Base-by-base conservation (phyloP, 2,113 vertebrate species). In the Struthidea cinerea region DNA sequence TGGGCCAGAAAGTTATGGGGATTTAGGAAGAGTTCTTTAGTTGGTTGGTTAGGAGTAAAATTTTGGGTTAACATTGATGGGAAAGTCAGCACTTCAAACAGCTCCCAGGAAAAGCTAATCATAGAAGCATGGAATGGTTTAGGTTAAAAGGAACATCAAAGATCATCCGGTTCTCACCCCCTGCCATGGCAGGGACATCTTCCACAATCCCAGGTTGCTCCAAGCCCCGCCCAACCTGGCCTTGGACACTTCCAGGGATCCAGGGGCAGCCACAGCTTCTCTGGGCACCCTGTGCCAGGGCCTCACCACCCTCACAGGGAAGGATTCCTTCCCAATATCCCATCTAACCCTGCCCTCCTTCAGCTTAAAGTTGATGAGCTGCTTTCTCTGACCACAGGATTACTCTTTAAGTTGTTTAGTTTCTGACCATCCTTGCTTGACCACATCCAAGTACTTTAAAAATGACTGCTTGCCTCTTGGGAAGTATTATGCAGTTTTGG, bases 131-230 rank as follows among this genome's bases (percentile, higher is more conserved):
- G 8, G 18, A 64, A 50, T 23, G 17, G 9, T 37, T 56, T 80
- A 42, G 30, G 26, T 19, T 73, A 0, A 3, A 56, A 64, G 7
- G 6, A 13, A 49, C 35, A 6, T 56, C 8, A 20, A 32, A 71
- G 4, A 1, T 5, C 26, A 63, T 26, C 9, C 6, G 6, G 2
- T 56, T 8, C 16, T 13, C 23, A 52, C 8, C 5, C 7, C 20
- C 16, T 21, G n/a, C 41, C 35, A 35, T 8, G 39, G 9, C 65
- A 42, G 30, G 20, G 57, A 49, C 35, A 50, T 0, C 2, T 57
- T 1, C 44, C 50, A 74, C 21, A 1, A 0, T 0, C 6, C 49
- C 85, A 79, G 13, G 15, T 0, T 4, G 37, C 44, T 50, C 59
- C 67, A 42, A 80, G 17, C 21, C 26, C 9, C 0, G 0, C 27